Conservation (phyloP, 2,888 invertebrate species). For the Coelopa pilipes region DNA sequence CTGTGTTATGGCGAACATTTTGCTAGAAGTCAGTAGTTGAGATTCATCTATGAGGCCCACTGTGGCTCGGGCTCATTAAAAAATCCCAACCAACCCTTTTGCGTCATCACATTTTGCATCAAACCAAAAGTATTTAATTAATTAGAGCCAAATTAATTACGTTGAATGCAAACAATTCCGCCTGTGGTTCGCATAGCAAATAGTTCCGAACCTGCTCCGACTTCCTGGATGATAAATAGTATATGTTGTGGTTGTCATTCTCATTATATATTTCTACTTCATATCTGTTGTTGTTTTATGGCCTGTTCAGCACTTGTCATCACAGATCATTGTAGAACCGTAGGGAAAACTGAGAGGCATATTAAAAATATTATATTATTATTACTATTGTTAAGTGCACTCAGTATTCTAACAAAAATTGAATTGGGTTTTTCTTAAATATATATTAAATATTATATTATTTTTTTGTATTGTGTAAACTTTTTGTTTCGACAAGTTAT, state of each 20-base stretch:
- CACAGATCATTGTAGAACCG: background rate
- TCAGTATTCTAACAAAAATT: too few species aligned
- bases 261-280: background rate
- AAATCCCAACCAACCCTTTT: too few species aligned
- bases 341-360: background rate
- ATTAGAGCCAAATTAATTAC: slow-evolving; percentile 6
- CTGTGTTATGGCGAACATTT: too few species aligned
- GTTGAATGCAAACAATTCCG: background rate
- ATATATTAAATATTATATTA: too few species aligned
- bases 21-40: too few species aligned
- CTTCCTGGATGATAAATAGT: background rate
- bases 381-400: background rate
- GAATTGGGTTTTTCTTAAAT: too few species aligned
- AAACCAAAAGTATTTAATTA: background rate
- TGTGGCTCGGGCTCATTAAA: too few species aligned
- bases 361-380: background rate
- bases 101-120: background rate
- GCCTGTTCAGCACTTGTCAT: background rate
- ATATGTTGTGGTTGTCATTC: background rate
- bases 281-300: background rate
- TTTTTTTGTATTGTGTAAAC: too few species aligned
- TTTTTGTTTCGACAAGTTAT: too few species aligned
- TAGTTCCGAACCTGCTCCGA: background rate
- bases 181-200: background rate
- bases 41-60: too few species aligned